These are phyloP conservation scores for Synanthedon andrenaeformis DNA, from an alignment of 2,888 invertebrate species.

Conservation along the genomic window DNA sequence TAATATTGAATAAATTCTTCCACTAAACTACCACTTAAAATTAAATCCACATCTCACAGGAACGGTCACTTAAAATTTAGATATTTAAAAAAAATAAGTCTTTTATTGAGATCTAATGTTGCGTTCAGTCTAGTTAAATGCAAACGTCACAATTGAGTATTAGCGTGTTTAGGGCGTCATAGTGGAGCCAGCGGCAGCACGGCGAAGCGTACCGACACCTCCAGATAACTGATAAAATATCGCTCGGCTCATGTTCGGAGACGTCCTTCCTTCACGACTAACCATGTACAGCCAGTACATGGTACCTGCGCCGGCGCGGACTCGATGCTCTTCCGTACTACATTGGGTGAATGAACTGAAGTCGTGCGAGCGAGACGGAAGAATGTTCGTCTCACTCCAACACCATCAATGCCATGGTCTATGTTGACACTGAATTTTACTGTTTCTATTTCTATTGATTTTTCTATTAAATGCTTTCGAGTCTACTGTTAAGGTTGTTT, in stretches of 20 bases:
- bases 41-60: conserved; percentile 53
- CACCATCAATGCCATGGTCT: conserved; percentile 59
- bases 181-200: conserved; percentile 40
- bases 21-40: conserved; percentile 49
- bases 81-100: conserved; percentile 51
- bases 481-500: conserved; percentile 17
- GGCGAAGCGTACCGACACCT: conserved; percentile 56
- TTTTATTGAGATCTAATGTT: conserved; percentile 66
- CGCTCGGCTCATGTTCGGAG: conserved; percentile 62
- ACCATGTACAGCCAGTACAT: conserved; percentile 35
- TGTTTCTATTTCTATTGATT: conserved; percentile 40
- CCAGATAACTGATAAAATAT: conserved; percentile 65
- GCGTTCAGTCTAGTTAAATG: conserved; percentile 64
- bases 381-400: conserved; percentile 17
- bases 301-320: conserved; percentile 46
- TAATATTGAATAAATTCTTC: conserved; percentile 30
- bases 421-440: conserved; percentile 42
- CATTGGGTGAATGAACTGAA: conserved; percentile 63
- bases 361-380: conserved; percentile 41
- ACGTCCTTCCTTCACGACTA: conserved; percentile 57
- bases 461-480: conserved; percentile 28
- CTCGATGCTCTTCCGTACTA: conserved; percentile 58
- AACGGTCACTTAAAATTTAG: conserved; percentile 55
- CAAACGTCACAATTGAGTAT: conserved; percentile 36
- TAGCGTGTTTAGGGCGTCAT: conserved; percentile 41